Percentiles rank a stretch among this genome's conserved stretches.
Evolutionary conservation across 2,888 invertebrate genomes (phyloP).

Genomic region (Scaptomyza reducta): DNA sequence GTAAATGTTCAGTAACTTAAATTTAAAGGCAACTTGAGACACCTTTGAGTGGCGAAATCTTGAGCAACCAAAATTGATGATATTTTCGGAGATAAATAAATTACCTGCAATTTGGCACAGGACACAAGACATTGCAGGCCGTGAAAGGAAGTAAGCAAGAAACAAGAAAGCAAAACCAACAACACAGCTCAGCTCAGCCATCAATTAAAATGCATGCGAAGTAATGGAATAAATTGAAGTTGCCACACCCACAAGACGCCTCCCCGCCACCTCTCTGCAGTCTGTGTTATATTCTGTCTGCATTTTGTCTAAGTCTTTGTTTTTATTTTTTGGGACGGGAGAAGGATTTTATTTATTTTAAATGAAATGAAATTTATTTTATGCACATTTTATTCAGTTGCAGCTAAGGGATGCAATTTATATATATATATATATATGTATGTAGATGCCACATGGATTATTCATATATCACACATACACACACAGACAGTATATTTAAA

Average conservation of each 20-base stretch:
- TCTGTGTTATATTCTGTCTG: constrained; percentile 36
- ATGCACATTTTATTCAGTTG: constrained; percentile 70
- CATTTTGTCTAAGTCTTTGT: constrained; percentile 61
- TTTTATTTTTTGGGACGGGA: constrained; percentile 35
- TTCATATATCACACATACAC: constrained; percentile 39
- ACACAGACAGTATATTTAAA: constrained; percentile 12
- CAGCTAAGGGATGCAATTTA: constrained; percentile 59
- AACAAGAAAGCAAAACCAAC: constrained; percentile 2
- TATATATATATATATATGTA: constrained; percentile 28
- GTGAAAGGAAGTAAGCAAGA: background rate
- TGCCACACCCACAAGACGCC: background rate
- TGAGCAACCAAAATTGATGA: constrained; percentile 26
- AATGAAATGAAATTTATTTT: constrained; percentile 78
- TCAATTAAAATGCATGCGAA: constrained; percentile 71
- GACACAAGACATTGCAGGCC: constrained; percentile 1
- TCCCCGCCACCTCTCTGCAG: background rate
- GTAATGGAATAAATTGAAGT: constrained; percentile 34
- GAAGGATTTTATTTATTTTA: constrained; percentile 74
- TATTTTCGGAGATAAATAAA: constrained; percentile 42
- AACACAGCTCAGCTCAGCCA: constrained; percentile 52
- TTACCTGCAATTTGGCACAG: constrained; percentile 30
- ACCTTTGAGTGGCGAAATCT: constrained; percentile 14
- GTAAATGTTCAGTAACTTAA: no score
- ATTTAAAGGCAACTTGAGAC: constrained; percentile 14
- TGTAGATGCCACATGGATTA: constrained; percentile 53